phyloP scores from a whole-genome alignment of 1,140 invertebrate species.

The Acromyrmex charruanus region DNA sequence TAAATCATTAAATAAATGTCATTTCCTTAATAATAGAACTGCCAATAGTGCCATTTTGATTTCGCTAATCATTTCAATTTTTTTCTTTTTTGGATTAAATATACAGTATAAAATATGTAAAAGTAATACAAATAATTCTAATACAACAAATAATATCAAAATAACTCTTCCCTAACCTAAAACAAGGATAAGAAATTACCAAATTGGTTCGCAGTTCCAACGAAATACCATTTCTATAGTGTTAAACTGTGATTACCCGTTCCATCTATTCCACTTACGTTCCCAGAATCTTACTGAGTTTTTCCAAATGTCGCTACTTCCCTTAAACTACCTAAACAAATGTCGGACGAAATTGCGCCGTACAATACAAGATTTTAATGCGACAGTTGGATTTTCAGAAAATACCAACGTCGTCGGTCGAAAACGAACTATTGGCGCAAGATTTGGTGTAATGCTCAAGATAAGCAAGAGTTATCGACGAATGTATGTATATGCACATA shows the following conservation, averaged over 20 bases:
- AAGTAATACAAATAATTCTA: too few relatives aligned
- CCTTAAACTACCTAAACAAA: conserved; percentile 1
- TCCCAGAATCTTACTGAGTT: background rate
- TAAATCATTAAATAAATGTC: background rate
- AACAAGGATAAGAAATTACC: too few relatives aligned
- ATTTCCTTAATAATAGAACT: background rate
- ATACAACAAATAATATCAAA: too few relatives aligned
- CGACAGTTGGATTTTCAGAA: background rate
- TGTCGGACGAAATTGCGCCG: background rate
- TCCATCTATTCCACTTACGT: background rate
- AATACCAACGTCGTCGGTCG: conserved; percentile 23
- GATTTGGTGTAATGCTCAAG: conserved; percentile 26
- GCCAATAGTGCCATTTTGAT: too few relatives aligned
- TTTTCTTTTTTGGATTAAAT: too few relatives aligned
- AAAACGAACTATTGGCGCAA: conserved; percentile 17
- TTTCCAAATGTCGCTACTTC: background rate
- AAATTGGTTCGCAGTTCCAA: too few relatives aligned
- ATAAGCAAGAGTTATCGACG: conserved; percentile 67
- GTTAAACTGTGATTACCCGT: background rate
- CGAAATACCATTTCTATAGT: too few relatives aligned
- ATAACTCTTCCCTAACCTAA: too few relatives aligned
- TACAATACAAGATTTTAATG: conserved; percentile 29
- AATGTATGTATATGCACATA: background rate
- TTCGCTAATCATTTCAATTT: too few relatives aligned
- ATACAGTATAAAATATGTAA: too few relatives aligned